phyloP scores from a whole-genome alignment of 1,140 invertebrate genomes.

The Ridgeia piscesae region DNA sequence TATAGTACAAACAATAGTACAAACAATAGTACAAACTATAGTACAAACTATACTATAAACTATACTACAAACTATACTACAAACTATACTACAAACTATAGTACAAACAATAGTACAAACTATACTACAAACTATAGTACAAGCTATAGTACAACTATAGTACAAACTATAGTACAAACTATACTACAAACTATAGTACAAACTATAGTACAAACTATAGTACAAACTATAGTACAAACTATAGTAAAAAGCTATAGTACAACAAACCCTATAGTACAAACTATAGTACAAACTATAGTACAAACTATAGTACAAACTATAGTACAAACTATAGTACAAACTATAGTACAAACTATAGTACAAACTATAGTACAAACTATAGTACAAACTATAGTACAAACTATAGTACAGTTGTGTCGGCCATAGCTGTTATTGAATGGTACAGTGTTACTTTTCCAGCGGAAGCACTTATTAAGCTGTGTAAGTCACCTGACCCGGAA shows the following conservation, averaged over 20 bases:
- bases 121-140: too few relatives aligned
- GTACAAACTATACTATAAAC: neutral
- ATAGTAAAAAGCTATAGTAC: too few relatives aligned
- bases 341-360: neutral
- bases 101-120: too few relatives aligned
- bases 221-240: neutral
- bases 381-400: neutral
- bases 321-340: neutral
- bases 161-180: neutral
- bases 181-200: neutral
- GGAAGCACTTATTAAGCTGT: slow-evolving; percentile 45
- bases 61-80: neutral
- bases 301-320: neutral
- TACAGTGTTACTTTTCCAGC: slow-evolving; percentile 35
- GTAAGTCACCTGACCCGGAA: slow-evolving; percentile 44
- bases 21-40: neutral
- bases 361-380: neutral
- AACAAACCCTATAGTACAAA: neutral
- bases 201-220: neutral
- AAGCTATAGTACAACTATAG: neutral
- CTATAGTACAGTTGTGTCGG: neutral
- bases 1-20: neutral
- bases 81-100: neutral
- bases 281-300: neutral
- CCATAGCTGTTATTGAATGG: neutral